phyloP scores from a whole-genome alignment of 1,140 invertebrate genomes.

The Heliconius hewitsoni region DNA sequence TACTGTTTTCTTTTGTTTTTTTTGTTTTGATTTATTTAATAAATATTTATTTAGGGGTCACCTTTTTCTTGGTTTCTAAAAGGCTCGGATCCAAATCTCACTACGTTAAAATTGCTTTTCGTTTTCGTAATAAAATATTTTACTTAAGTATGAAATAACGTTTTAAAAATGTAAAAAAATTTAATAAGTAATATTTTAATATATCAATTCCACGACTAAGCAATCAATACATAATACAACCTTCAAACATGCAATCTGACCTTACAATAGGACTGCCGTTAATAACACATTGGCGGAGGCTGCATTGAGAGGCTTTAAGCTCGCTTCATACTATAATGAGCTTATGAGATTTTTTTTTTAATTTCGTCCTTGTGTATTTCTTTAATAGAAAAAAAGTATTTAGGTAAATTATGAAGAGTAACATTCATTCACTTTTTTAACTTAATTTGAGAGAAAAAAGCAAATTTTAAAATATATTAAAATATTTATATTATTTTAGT shows the following conservation, averaged over 20 bases:
- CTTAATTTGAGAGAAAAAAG: too few species aligned
- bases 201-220: background rate
- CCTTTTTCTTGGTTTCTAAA: too few species aligned
- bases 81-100: too few species aligned
- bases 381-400: background rate
- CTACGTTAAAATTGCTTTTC: too few species aligned
- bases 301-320: conserved; percentile 4
- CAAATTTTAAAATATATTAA: too few species aligned
- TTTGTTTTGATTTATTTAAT: too few species aligned
- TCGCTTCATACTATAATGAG: background rate
- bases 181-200: background rate
- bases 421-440: too few species aligned
- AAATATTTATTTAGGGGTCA: too few species aligned
- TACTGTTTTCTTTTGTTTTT: too few species aligned
- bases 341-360: background rate
- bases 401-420: background rate
- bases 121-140: too few species aligned
- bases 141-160: too few species aligned
- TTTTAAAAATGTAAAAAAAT: background rate
- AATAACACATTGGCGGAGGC: background rate
- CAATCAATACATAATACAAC: conserved; percentile 1
- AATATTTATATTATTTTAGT: too few species aligned
- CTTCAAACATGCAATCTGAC: conserved; percentile 8
- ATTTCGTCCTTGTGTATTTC: background rate
- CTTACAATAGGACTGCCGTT: conserved; percentile 10